Evolutionary conservation across 1,140 invertebrate species (phyloP).

Genomic region (Venturia canescens): DNA sequence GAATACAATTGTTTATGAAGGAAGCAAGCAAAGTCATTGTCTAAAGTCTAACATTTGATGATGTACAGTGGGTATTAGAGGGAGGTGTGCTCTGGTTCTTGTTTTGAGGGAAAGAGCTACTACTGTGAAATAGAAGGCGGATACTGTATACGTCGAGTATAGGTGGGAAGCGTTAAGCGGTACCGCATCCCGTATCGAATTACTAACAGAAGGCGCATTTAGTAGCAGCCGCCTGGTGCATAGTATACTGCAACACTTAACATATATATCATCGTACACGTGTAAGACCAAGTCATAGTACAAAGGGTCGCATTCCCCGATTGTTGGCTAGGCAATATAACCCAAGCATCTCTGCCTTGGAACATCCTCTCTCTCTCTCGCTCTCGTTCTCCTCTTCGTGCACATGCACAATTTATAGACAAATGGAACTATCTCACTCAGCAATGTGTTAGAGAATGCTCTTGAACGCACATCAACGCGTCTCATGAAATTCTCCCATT

Average conservation of each 20-base stretch:
- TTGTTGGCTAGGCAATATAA: conserved; percentile 21
- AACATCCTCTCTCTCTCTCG: not conserved
- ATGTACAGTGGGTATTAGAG: not conserved
- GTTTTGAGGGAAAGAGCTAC: conserved; percentile 9
- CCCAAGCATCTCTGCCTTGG: not conserved
- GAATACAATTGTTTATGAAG: not conserved
- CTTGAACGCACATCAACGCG: not conserved
- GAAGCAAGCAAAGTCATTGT: not conserved
- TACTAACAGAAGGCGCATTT: conserved; percentile 22
- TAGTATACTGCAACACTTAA: not conserved
- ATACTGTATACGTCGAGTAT: not conserved
- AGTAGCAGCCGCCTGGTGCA: conserved; percentile 9
- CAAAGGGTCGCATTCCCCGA: conserved; percentile 15
- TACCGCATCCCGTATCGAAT: conserved; percentile 14
- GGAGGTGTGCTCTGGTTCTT: not conserved
- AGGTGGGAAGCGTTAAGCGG: conserved; percentile 6
- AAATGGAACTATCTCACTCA: not conserved
- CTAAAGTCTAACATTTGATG: not conserved
- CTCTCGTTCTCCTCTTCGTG: not conserved
- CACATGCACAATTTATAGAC: too few relatives aligned
- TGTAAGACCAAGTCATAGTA: conserved; percentile 13
- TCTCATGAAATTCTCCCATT: not conserved
- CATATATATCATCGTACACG: conserved; percentile 20
- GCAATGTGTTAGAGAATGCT: not conserved
- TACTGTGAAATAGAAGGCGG: not conserved